These are phyloP conservation scores for Oncorhynchus masou DNA, from an alignment of 2,113 vertebrate species.

Conservation along the genomic window DNA sequence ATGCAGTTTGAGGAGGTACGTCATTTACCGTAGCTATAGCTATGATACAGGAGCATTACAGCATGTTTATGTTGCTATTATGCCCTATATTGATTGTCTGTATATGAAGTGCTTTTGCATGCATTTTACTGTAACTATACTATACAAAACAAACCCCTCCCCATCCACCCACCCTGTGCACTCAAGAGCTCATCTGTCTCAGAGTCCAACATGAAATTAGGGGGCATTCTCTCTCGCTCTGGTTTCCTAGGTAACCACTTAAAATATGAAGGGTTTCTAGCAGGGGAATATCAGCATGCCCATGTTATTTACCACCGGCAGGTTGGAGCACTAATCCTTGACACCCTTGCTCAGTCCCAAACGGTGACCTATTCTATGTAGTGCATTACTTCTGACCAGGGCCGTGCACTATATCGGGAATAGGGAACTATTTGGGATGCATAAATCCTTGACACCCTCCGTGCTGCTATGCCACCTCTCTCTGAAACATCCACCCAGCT, in stretches of 20 bases:
- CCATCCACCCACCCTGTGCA: neutral
- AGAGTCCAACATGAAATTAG: slow-evolving; percentile 5
- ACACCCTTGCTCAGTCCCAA: neutral
- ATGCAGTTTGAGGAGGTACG: neutral
- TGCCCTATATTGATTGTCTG: neutral
- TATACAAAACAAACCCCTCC: neutral
- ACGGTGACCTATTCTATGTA: too few relatives aligned
- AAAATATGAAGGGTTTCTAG: neutral
- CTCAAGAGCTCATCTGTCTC: neutral
- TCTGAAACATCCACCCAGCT: slow-evolving; percentile 43
- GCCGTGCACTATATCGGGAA: too few relatives aligned
- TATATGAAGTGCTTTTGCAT: neutral
- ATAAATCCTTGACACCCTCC: slow-evolving; percentile 62
- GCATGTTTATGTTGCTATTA: neutral
- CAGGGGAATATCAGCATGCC: slow-evolving; percentile 1
- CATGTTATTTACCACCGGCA: neutral
- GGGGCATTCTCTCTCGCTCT: neutral
- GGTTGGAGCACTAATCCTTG: neutral
- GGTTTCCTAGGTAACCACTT: slow-evolving; percentile 13
- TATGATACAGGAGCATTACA: neutral
- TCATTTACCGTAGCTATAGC: neutral
- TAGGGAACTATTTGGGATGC: slow-evolving; percentile 43
- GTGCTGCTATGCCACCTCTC: slow-evolving; percentile 40
- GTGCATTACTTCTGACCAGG: too few relatives aligned
- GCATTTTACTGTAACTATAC: neutral